phyloP scores from a whole-genome alignment of 2,113 vertebrate species.

The Odontophorus gujanensis region DNA sequence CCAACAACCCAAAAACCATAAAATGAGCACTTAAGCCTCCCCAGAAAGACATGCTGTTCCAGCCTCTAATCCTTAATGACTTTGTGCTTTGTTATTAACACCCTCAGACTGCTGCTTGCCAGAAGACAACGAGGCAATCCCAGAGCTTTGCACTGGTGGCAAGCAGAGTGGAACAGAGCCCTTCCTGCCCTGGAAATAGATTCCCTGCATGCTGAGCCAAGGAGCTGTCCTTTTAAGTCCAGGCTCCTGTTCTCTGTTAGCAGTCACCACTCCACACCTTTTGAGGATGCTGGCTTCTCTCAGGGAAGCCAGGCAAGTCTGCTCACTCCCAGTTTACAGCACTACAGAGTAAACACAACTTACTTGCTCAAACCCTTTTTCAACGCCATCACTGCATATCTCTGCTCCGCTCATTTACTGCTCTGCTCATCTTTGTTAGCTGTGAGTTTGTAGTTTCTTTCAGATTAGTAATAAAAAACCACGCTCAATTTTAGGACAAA shows the following conservation, averaged over 20 bases:
- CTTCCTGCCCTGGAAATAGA: background rate
- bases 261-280: background rate
- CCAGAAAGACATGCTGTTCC: background rate
- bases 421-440: background rate
- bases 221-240: background rate
- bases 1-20: background rate
- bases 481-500: background rate
- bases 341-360: background rate
- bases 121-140: background rate
- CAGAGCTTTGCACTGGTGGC: background rate
- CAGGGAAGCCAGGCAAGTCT: background rate
- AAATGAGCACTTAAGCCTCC: background rate
- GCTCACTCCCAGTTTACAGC: background rate
- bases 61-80: background rate
- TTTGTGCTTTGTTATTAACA: background rate
- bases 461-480: background rate
- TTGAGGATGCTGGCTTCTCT: background rate
- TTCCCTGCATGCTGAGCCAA: rapidly evolving
- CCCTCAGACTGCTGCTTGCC: background rate
- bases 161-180: background rate
- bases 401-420: background rate
- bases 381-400: background rate
- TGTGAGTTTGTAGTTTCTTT: background rate
- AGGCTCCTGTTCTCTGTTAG: background rate
- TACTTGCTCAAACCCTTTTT: background rate